A percentile compares a stretch with the other conserved stretches of the same genome.
Evolutionary conservation across 2,113 vertebrate species (phyloP).

Genomic region (Sceloporus tristichus): DNA sequence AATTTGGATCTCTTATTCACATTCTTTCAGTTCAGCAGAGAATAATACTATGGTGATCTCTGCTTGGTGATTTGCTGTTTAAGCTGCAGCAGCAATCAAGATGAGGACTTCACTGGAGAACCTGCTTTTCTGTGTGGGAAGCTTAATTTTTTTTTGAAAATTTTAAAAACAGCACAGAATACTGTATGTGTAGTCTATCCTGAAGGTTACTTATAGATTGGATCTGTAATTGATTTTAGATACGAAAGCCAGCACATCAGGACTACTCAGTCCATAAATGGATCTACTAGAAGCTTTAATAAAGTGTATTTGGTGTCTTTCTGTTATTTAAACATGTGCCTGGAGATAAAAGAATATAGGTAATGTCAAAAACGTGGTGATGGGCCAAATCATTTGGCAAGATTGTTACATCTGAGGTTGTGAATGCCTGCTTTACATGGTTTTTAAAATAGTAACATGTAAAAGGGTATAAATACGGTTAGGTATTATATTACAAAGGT

Average conservation of each 20-base stretch:
- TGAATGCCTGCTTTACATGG: neutral
- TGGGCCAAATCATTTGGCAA: neutral
- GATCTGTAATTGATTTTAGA: neutral
- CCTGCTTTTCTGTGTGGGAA: neutral
- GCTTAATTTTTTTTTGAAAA: neutral
- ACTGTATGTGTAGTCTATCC: neutral
- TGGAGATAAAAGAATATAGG: neutral
- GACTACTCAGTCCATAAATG: neutral
- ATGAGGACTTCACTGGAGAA: slow-evolving; percentile 3
- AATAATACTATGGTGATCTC: slow-evolving; percentile 19
- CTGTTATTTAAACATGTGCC: neutral
- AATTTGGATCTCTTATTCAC: slow-evolving; percentile 52
- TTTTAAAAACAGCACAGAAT: neutral
- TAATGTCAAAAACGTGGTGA: neutral
- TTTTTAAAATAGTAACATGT: neutral
- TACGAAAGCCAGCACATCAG: neutral
- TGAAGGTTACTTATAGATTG: neutral
- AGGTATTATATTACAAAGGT: neutral
- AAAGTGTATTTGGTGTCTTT: neutral
- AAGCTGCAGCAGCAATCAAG: slow-evolving; percentile 36
- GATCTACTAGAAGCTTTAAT: neutral
- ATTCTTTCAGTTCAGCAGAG: slow-evolving; percentile 28
- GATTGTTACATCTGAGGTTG: neutral
- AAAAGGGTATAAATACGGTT: neutral
- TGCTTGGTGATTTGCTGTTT: slow-evolving; percentile 49